Conservation (phyloP, 2,113 vertebrate species). For the Tiliqua scincoides region DNA sequence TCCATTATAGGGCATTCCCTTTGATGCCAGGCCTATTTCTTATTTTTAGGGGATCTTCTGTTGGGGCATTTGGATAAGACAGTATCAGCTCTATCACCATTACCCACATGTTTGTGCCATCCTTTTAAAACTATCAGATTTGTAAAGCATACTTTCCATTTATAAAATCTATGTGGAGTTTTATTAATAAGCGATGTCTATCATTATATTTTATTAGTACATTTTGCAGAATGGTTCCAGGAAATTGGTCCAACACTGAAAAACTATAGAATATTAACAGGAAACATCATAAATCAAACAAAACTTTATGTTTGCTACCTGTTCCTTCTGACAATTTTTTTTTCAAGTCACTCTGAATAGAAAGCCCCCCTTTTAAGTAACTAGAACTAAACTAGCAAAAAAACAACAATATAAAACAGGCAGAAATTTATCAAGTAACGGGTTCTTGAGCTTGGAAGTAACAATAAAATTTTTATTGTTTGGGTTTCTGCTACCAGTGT, state of each 20-base stretch:
- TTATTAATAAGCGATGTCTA: too few species aligned
- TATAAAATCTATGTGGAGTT: not conserved
- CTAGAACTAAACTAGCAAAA: not conserved
- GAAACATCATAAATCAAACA: not conserved
- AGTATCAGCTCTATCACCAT: not conserved
- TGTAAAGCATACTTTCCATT: not conserved
- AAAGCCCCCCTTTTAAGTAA: not conserved
- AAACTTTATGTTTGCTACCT: not conserved
- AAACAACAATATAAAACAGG: not conserved
- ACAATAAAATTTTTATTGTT: not conserved
- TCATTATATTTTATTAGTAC: not conserved
- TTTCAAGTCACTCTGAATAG: not conserved
- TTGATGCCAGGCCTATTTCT: conserved; percentile 18
- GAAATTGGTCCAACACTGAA: not conserved
- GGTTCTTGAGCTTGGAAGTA: not conserved
- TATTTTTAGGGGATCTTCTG: not conserved
- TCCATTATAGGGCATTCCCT: conserved; percentile 8
- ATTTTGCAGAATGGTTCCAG: not conserved
- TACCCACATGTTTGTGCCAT: conserved; percentile 1
- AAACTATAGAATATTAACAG: conserved; percentile 14
- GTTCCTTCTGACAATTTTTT: not conserved
- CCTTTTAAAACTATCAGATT: not conserved
- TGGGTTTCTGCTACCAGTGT: not conserved
- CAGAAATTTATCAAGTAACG: not conserved
- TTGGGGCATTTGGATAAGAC: not conserved